Evolutionary conservation across 2,797 vertebrate species (phyloP).

Genomic region (Sebastes taczanowskii): DNA sequence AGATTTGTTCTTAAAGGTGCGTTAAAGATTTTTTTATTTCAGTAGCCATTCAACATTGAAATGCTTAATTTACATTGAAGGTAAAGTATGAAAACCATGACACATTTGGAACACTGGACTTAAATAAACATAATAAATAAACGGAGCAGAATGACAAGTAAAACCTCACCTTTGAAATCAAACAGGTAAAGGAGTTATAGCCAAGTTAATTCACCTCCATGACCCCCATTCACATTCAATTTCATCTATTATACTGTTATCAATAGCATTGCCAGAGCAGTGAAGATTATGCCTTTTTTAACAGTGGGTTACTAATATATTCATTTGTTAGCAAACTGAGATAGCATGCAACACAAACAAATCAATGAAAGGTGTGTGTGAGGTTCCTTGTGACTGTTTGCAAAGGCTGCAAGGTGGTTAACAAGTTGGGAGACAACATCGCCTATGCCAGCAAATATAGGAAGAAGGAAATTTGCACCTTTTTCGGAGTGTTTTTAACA

Average conservation of each 20-base stretch:
- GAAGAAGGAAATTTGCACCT: constrained; percentile 33
- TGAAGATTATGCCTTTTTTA: neutral
- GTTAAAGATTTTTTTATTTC: neutral
- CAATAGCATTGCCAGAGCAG: neutral
- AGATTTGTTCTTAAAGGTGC: neutral
- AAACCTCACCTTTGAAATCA: neutral
- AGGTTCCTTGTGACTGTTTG: constrained; percentile 2
- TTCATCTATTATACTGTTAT: neutral
- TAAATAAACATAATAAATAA: neutral
- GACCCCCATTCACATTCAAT: neutral
- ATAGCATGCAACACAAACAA: constrained; percentile 27
- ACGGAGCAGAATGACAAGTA: neutral
- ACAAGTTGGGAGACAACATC: constrained; percentile 19
- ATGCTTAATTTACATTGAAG: neutral
- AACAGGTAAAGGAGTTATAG: neutral
- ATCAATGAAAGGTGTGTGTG: constrained; percentile 32
- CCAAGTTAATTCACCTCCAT: neutral
- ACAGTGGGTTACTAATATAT: constrained; percentile 28
- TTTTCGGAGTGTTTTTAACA: constrained; percentile 45
- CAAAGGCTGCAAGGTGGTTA: constrained; percentile 37
- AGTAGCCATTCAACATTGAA: neutral
- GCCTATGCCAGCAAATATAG: constrained; percentile 3
- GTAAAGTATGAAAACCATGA: neutral
- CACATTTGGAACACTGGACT: neutral
- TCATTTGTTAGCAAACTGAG: constrained; percentile 37